Evolutionary conservation across 2,888 invertebrate species (phyloP).

Genomic region (Philaethria dido): DNA sequence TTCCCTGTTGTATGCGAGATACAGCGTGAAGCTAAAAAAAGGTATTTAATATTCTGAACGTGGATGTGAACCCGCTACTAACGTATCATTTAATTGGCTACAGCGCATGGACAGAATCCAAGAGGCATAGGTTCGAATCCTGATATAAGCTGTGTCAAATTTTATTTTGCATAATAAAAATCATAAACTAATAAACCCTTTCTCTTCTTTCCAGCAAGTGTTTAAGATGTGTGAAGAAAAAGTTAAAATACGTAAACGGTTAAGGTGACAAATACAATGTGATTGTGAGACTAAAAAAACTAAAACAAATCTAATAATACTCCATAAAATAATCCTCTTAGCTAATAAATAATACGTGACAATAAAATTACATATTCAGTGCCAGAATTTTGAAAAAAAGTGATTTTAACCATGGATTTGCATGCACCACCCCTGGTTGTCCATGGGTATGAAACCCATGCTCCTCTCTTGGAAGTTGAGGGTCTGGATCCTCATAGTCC

Average conservation of each 20-base stretch:
- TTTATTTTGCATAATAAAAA: no score
- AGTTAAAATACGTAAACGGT: constrained; percentile 70
- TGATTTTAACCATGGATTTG: constrained; percentile 64
- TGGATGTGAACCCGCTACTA: no score
- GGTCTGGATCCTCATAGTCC: constrained; percentile 78
- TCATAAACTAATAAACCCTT: neutral
- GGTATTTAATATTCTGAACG: no score
- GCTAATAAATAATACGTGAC: constrained; percentile 39
- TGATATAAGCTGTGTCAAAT: no score
- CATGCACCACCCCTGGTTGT: constrained; percentile 76
- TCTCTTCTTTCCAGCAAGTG: constrained; percentile 63
- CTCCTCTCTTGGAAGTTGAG: constrained; percentile 75
- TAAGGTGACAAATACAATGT: constrained; percentile 61
- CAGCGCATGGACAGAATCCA: no score
- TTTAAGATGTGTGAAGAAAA: constrained; percentile 51
- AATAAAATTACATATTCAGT: constrained; percentile 35
- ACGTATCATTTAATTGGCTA: no score
- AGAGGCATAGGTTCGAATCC: no score
- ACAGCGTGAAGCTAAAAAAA: no score
- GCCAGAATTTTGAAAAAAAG: constrained; percentile 33
- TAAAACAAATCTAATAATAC: constrained; percentile 55
- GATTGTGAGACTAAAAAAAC: constrained; percentile 50
- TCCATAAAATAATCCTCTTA: constrained; percentile 61
- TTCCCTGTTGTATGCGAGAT: no score
- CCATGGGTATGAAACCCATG: constrained; percentile 78